These are phyloP conservation scores for Brachyalestes nurse DNA, from an alignment of 2,797 vertebrate genomes.

Conservation along the genomic window DNA sequence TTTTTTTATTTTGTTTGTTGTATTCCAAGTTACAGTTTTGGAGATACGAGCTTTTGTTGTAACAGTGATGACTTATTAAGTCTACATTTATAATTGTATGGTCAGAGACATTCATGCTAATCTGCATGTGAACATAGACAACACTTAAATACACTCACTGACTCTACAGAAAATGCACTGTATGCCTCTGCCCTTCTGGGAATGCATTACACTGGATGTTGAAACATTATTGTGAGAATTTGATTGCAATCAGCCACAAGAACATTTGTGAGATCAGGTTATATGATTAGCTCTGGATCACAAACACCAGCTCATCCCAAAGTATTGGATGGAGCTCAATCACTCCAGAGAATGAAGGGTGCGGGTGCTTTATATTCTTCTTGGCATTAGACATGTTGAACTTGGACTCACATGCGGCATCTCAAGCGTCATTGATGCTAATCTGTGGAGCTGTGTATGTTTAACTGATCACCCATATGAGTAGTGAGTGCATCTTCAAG, in stretches of 20 bases:
- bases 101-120: too few relatives aligned
- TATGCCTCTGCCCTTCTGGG: background rate
- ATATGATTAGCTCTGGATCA: too few relatives aligned
- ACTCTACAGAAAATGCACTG: background rate
- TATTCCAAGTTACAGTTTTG: too few relatives aligned
- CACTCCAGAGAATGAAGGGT: background rate
- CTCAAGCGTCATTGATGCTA: background rate
- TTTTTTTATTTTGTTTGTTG: too few relatives aligned
- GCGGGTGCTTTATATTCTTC: background rate
- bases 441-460: background rate
- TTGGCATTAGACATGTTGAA: background rate
- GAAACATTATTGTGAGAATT: background rate
- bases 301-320: background rate
- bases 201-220: background rate
- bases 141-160: conserved; percentile 14
- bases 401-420: too few relatives aligned
- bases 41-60: too few relatives aligned
- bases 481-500: background rate
- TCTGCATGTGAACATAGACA: background rate
- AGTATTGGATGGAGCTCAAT: background rate
- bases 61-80: too few relatives aligned
- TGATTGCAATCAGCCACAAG: background rate
- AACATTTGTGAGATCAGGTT: background rate
- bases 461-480: background rate
- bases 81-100: too few relatives aligned